Percentiles rank a stretch among this genome's conserved stretches.
Evolutionary conservation across 1,140 invertebrate species (phyloP).

Genomic region (Cyphomyrmex costatus): DNA sequence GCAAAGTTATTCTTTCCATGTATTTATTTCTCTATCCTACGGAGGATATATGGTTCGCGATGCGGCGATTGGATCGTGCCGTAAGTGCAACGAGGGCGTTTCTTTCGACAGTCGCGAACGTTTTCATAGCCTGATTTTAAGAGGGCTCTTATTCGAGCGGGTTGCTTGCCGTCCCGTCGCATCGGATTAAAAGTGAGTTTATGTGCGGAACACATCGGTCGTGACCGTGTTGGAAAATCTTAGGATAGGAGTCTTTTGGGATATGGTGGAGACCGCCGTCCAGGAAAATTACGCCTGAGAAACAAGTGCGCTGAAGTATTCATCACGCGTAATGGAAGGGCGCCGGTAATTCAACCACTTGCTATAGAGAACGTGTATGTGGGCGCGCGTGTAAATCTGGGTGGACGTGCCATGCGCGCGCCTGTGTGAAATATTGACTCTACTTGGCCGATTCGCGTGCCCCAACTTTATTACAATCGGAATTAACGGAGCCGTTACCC

Average conservation of each 20-base stretch:
- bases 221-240: slow-evolving; percentile 39
- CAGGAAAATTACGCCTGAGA: slow-evolving; percentile 66
- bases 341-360: slow-evolving; percentile 63
- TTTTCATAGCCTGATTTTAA: slow-evolving; percentile 72
- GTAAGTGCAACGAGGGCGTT: background rate
- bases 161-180: slow-evolving; percentile 41
- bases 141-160: slow-evolving; percentile 45
- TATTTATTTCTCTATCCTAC: slow-evolving; percentile 20
- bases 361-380: background rate
- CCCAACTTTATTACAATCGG: slow-evolving; percentile 43
- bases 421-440: slow-evolving; percentile 54
- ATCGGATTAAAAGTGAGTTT: slow-evolving; percentile 54
- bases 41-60: background rate
- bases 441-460: slow-evolving; percentile 1
- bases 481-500: slow-evolving; percentile 23
- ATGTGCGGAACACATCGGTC: slow-evolving; percentile 55
- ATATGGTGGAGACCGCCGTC: slow-evolving; percentile 4
- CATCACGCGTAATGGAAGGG: slow-evolving; percentile 66
- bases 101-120: slow-evolving; percentile 26
- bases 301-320: slow-evolving; percentile 69
- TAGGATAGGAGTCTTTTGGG: background rate
- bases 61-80: background rate
- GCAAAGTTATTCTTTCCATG: too few species aligned
- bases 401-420: background rate
- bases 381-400: background rate